Base-by-base conservation (phyloP, 2,113 vertebrate species). In the Xenotilapia leptura region DNA sequence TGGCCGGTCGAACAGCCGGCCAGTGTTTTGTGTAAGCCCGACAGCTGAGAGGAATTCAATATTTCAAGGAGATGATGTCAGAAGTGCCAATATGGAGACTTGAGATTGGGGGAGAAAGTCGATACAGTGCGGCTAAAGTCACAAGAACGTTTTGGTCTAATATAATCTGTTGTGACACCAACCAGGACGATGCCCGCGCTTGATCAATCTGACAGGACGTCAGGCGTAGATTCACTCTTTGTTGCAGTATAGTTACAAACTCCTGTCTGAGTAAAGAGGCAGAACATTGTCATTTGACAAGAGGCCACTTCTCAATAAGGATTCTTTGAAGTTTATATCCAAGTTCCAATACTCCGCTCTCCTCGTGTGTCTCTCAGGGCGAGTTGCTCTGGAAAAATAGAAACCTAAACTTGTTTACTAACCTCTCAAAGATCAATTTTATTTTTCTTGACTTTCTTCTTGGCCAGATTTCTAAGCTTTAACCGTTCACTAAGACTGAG, bases 61-160 rank as follows among this genome's bases (percentile, higher is more conserved):
- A 96, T 95, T 94, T 96, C 95, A 95, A 95, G 95, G 95, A 94
- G 95, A 94, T 93, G 95, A 93, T 97, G 96, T 96, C 96, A 96
- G 94, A 96, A 94, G 94, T 95, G 95, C 95, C 96, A 92, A 96
- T 96, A 94, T 73, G 77, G 91, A 87, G 93, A 68, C 89, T 83
- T 83, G 93, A 92, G 94, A 92, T 90, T 85, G 93, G 88, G 83
- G 89, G 91, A 58, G 90, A 91, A 94, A 94, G 95, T 97, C 96
- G 77, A 96, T 96, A 94, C 89, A 79, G 90, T 89, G 91, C 89
- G 84, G 94, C 93, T 91, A 75, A 93, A 95, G 94, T 92, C 92
- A 84, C 93, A 19, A 80, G 91, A 94, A 91, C 86, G 85, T 90
- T 92, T 91, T 92, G 85, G 92, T 92, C 93, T 93, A 92, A 94